Evolutionary conservation across 2,797 vertebrate species (phyloP).

Genomic region (Xiphorhynchus erythropygius): DNA sequence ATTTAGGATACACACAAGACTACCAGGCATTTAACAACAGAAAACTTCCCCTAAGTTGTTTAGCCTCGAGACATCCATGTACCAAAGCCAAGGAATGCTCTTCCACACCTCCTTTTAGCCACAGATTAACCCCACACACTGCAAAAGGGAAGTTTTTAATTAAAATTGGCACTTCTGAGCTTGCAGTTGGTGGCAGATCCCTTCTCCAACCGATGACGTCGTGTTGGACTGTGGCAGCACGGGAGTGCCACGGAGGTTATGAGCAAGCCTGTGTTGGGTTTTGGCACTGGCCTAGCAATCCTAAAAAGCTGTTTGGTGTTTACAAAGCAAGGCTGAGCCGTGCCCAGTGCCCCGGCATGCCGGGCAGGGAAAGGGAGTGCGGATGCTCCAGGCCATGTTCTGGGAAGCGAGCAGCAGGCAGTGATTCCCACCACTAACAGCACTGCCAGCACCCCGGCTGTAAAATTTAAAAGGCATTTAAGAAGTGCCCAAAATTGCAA

Average conservation of each 20-base stretch:
- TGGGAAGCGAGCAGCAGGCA: not conserved
- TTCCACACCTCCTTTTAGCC: not conserved
- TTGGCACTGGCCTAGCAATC: conserved; percentile 3
- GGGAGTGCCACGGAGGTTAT: not conserved
- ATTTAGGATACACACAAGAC: conserved; percentile 6
- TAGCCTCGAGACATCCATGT: conserved; percentile 2
- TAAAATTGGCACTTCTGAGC: conserved; percentile 27
- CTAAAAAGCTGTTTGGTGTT: conserved; percentile 35
- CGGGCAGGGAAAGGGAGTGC: not conserved
- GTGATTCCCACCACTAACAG: accelerated
- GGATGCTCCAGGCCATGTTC: not conserved
- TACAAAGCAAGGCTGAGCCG: conserved; percentile 1
- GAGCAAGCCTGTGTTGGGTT: not conserved
- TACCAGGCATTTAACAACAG: conserved; percentile 18
- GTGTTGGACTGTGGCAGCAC: not conserved
- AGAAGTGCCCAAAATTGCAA: not conserved
- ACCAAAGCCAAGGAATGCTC: conserved; percentile 25
- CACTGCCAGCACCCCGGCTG: not conserved
- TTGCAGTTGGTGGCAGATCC: not conserved
- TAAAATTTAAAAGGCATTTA: not conserved
- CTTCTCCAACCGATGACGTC: not conserved
- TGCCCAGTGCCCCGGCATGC: not conserved
- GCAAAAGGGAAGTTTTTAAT: conserved; percentile 14
- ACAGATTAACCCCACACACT: not conserved
- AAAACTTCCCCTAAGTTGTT: conserved; percentile 25